phyloP scores from a whole-genome alignment of 2,113 vertebrate genomes.

The Anolis sagrei region DNA sequence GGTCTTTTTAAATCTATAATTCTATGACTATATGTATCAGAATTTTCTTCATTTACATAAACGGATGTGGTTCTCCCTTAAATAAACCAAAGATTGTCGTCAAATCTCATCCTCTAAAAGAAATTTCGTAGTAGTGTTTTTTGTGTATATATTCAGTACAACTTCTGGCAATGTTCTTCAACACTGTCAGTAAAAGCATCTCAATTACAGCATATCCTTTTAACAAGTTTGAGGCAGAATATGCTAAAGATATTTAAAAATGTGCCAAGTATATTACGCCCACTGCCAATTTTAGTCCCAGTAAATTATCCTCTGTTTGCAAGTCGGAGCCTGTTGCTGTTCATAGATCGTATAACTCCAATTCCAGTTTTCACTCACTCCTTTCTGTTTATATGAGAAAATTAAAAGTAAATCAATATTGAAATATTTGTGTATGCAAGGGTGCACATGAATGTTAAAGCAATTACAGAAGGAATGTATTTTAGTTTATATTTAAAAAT shows the following conservation, averaged over 20 bases:
- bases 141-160: conserved; percentile 59
- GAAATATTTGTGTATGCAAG: conserved; percentile 40
- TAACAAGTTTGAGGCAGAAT: conserved; percentile 67
- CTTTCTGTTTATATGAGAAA: conserved; percentile 52
- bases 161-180: conserved; percentile 68
- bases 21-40: background rate
- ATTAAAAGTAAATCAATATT: conserved; percentile 50
- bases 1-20: no score
- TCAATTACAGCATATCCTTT: conserved; percentile 62
- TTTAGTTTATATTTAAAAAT: conserved; percentile 37
- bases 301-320: conserved; percentile 60
- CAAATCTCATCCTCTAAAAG: conserved; percentile 41
- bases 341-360: conserved; percentile 61
- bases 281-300: conserved; percentile 64
- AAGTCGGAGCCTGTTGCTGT: conserved; percentile 61
- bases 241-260: conserved; percentile 65
- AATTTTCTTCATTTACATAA: conserved; percentile 41
- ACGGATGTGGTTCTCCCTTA: background rate
- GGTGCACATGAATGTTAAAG: conserved; percentile 50
- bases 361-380: conserved; percentile 58
- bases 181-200: conserved; percentile 63
- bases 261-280: conserved; percentile 59
- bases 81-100: conserved; percentile 40
- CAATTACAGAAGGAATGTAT: conserved; percentile 13
- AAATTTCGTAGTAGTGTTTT: conserved; percentile 51